Percentiles rank a stretch among this genome's conserved stretches.
These are phyloP conservation scores for Syrista parreyssii DNA, from an alignment of 2,888 invertebrate species.

Conservation along the genomic window DNA sequence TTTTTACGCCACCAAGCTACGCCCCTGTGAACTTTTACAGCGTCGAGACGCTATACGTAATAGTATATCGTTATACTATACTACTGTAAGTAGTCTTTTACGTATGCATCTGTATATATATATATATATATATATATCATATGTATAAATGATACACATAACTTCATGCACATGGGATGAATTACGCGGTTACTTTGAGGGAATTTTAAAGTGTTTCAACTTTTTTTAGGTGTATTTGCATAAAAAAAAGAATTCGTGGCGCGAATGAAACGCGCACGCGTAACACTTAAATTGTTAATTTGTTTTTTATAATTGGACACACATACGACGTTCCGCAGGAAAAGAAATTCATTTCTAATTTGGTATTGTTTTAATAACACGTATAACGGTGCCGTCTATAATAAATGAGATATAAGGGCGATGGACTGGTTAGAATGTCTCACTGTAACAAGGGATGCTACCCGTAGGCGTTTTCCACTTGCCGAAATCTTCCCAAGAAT, in stretches of 20 bases:
- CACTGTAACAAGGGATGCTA: not conserved
- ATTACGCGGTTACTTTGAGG: not conserved
- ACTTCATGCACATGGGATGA: not conserved
- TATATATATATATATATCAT: not conserved
- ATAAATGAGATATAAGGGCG: not conserved
- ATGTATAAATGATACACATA: not conserved
- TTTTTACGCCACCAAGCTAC: conserved; percentile 1
- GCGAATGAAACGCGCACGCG: not conserved
- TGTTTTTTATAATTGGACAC: no score
- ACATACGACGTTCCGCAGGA: not conserved
- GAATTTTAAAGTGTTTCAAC: not conserved
- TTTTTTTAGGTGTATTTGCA: not conserved
- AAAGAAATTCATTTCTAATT: not conserved
- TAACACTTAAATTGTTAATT: not conserved
- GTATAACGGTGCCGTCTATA: not conserved
- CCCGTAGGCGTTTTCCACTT: not conserved
- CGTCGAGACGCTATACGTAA: not conserved
- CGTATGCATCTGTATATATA: not conserved
- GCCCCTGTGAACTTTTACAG: not conserved
- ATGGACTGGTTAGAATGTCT: not conserved
- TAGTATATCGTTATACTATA: not conserved
- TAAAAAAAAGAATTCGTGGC: not conserved
- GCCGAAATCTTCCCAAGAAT: not conserved
- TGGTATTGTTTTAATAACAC: not conserved
- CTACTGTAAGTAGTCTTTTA: not conserved